Conservation (phyloP, 1,140 invertebrate genomes). For the Diachasmimorpha longicaudata region DNA sequence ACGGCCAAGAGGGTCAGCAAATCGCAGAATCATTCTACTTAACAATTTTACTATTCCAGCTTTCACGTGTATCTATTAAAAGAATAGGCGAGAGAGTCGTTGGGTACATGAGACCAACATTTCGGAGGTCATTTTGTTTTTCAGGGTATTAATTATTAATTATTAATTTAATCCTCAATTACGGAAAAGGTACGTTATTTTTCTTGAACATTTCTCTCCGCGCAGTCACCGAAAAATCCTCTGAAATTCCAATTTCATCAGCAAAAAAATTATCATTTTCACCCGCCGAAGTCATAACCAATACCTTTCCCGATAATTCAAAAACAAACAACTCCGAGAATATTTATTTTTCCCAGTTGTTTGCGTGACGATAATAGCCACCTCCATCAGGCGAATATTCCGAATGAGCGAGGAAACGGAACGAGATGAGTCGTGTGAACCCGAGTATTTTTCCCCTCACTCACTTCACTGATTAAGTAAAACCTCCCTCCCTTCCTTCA, state of each 20-base stretch:
- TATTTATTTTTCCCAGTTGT: not conserved
- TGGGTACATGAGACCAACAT: too few species aligned
- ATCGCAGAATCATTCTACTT: not conserved
- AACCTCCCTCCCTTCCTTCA: constrained; percentile 18
- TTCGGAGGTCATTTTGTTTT: too few species aligned
- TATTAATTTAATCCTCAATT: too few species aligned
- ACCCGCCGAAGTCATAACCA: too few species aligned
- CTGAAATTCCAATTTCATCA: too few species aligned
- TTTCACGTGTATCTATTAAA: not conserved
- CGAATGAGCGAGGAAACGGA: constrained; percentile 33
- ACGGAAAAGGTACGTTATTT: too few species aligned
- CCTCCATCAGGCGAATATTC: constrained; percentile 26
- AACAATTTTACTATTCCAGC: not conserved
- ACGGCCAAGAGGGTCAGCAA: not conserved
- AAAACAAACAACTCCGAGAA: not conserved
- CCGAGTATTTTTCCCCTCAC: constrained; percentile 26
- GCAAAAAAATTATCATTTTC: too few species aligned
- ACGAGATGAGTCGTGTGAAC: constrained; percentile 50
- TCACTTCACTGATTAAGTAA: constrained; percentile 42
- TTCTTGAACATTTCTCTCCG: too few species aligned
- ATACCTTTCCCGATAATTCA: not conserved
- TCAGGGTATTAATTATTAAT: too few species aligned
- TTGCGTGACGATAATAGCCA: constrained; percentile 48
- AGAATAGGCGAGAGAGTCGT: too few species aligned
- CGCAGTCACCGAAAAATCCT: too few species aligned